phyloP scores from a whole-genome alignment of 2,113 vertebrate species.

The Sylvilagus bachmani region DNA sequence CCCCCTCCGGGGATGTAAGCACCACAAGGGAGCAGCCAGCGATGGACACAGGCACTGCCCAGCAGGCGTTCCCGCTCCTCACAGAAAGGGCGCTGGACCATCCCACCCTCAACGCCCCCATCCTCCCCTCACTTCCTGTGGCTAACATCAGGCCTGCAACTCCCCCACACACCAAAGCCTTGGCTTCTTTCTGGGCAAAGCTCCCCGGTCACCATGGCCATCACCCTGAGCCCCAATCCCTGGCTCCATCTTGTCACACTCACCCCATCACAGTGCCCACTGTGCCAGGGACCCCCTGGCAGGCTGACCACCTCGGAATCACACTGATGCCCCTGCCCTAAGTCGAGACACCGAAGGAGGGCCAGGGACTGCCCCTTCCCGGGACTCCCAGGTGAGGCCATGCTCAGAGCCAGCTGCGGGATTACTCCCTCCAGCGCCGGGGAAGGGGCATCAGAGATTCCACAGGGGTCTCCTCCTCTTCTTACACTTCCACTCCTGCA shows the following conservation, averaged over 20 bases:
- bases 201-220: neutral
- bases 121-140: neutral
- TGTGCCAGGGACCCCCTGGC: neutral
- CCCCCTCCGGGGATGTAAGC: neutral
- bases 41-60: rapidly evolving
- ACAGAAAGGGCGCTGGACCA: neutral
- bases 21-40: neutral
- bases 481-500: neutral
- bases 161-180: too few species aligned
- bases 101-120: neutral
- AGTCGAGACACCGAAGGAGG: neutral
- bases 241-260: neutral
- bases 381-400: neutral
- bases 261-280: neutral
- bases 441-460: neutral
- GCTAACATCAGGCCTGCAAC: neutral
- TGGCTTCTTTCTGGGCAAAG: too few species aligned
- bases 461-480: neutral
- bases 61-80: neutral
- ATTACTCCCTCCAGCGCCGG: neutral
- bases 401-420: neutral
- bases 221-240: neutral
- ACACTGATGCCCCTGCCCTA: neutral
- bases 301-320: neutral
- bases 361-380: neutral